Percentiles rank a stretch among this genome's conserved stretches.
Conservation (phyloP, 2,113 vertebrate species). For the Salvelinus alpinus region DNA sequence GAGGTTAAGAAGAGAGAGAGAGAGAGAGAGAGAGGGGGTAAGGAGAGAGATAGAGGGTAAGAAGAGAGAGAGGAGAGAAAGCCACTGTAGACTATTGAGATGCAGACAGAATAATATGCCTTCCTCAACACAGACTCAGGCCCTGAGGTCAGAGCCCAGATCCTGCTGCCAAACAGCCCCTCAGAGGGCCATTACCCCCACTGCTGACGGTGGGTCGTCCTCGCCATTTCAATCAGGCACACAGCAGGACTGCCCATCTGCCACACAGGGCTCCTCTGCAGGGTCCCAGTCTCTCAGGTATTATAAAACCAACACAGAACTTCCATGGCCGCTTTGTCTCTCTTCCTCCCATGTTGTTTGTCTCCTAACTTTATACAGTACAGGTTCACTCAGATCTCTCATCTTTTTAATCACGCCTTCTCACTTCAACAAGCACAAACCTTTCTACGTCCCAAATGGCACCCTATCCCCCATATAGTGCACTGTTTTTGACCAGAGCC, state of each 20-base stretch:
- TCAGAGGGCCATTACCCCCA: conserved; percentile 91
- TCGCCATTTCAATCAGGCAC: conserved; percentile 92
- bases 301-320: conserved; percentile 52
- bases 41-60: no score
- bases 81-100: no score
- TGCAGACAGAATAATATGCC: conserved; percentile 11
- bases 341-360: no score
- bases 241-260: conserved; percentile 94
- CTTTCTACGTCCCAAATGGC: no score
- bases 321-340: not conserved
- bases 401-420: no score
- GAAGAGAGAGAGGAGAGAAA: not conserved
- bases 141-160: not conserved
- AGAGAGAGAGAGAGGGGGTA: not conserved
- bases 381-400: no score
- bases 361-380: no score
- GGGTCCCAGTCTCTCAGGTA: conserved; percentile 83
- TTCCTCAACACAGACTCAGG: not conserved
- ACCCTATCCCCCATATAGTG: no score
- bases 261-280: conserved; percentile 80
- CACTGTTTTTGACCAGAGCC: no score
- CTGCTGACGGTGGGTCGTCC: conserved; percentile 79
- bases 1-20: no score
- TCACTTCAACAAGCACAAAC: no score
- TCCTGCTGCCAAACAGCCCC: conserved; percentile 81